phyloP scores from a whole-genome alignment of 2,797 vertebrate genomes.

The Podarcis lilfordi region DNA sequence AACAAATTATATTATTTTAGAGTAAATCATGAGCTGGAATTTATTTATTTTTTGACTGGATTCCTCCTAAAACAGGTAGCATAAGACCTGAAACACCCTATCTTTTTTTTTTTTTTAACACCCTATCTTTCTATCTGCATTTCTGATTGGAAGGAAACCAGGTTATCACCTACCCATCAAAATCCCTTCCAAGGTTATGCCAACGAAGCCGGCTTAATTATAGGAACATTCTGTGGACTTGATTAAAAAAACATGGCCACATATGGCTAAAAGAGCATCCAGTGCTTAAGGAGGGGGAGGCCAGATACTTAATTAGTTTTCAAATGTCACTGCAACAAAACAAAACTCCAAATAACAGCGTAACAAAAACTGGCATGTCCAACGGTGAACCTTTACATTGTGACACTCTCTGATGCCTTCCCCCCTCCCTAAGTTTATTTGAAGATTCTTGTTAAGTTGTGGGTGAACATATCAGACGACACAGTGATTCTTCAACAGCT shows the following conservation, averaged over 20 bases:
- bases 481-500: no score
- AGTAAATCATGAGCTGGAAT: not conserved
- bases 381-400: not conserved
- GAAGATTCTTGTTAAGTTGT: not conserved
- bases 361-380: not conserved
- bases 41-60: not conserved
- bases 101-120: no score
- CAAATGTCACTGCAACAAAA: conserved; percentile 24
- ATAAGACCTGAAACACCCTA: not conserved
- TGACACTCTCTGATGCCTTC: not conserved
- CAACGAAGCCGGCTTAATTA: conserved; percentile 25
- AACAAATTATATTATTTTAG: not conserved
- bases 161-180: not conserved
- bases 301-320: conserved; percentile 20
- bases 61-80: not conserved
- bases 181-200: not conserved
- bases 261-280: conserved; percentile 22
- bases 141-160: conserved; percentile 10
- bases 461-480: no score
- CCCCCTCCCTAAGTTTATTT: not conserved
- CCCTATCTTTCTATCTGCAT: conserved; percentile 1
- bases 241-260: conserved; percentile 25
- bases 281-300: not conserved
- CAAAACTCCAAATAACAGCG: not conserved
- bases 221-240: conserved; percentile 4